Percentiles rank a stretch among this genome's conserved stretches.
Evolutionary conservation across 2,888 invertebrate genomes (phyloP).

Genomic region (Drosophila kokeensis): DNA sequence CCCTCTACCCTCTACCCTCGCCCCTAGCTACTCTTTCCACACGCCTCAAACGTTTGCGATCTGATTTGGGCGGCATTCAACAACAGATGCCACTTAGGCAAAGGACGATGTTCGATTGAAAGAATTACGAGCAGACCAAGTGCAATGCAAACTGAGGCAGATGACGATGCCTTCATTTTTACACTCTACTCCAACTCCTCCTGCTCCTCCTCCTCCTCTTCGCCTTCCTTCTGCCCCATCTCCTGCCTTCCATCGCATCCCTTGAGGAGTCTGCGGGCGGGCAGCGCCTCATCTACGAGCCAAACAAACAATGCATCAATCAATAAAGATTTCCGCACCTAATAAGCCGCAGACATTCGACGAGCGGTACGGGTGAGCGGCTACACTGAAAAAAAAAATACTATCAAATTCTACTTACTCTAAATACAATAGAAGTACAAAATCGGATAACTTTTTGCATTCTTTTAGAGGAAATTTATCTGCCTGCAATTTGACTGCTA

Average conservation of each 20-base stretch:
- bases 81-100: slow-evolving; percentile 48
- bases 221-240: too few species aligned
- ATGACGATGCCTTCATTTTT: slow-evolving; percentile 28
- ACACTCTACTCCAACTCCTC: neutral
- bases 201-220: neutral
- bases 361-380: neutral
- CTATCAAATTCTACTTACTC: neutral
- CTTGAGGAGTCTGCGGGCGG: slow-evolving; percentile 61
- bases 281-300: slow-evolving; percentile 45
- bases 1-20: neutral
- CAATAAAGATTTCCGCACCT: slow-evolving; percentile 83
- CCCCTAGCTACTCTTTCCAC: neutral
- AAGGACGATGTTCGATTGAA: slow-evolving; percentile 59
- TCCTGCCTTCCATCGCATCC: neutral
- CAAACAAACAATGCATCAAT: slow-evolving; percentile 80
- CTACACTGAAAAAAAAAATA: slow-evolving; percentile 5
- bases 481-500: too few species aligned
- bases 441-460: neutral
- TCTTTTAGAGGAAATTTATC: too few species aligned
- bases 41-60: neutral
- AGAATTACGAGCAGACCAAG: slow-evolving; percentile 65
- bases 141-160: slow-evolving; percentile 41
- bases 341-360: slow-evolving; percentile 72
- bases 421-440: neutral
- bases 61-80: slow-evolving; percentile 6